These are phyloP conservation scores for Ceratoteleas bidentatus DNA, from an alignment of 1,140 invertebrate genomes.

Conservation along the genomic window DNA sequence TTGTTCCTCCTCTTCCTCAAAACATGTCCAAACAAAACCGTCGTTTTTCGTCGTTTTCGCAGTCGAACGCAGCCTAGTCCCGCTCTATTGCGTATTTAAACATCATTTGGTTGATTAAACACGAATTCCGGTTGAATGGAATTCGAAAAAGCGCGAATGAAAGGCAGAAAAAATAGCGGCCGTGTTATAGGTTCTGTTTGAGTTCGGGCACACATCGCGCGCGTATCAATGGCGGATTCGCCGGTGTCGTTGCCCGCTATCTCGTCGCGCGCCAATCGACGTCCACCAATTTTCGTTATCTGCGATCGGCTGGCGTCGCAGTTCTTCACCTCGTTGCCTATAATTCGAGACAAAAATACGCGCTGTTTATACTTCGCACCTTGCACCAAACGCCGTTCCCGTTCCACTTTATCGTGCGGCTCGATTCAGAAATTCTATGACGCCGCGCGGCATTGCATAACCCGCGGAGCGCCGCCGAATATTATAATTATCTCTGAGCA, in stretches of 20 bases:
- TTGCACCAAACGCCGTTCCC: constrained; percentile 38
- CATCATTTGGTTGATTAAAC: constrained; percentile 53
- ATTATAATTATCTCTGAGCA: constrained; percentile 60
- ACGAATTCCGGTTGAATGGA: constrained; percentile 51
- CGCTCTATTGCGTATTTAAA: constrained; percentile 41
- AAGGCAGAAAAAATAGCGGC: neutral
- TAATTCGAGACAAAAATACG: constrained; percentile 31
- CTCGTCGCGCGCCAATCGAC: constrained; percentile 62
- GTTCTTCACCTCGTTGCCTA: constrained; percentile 37
- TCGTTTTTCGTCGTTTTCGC: too few species aligned
- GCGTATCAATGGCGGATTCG: constrained; percentile 80
- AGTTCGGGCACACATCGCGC: constrained; percentile 43
- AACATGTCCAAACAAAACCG: too few species aligned
- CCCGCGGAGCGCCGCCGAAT: constrained; percentile 48
- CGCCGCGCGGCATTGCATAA: constrained; percentile 43
- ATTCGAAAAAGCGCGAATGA: constrained; percentile 41
- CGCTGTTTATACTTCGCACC: constrained; percentile 44
- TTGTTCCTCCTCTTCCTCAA: too few species aligned
- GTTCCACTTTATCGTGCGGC: constrained; percentile 32
- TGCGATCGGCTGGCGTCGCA: constrained; percentile 36
- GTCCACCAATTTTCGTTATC: constrained; percentile 48
- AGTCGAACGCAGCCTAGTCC: constrained; percentile 12
- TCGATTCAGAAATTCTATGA: constrained; percentile 47
- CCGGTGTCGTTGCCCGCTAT: constrained; percentile 67
- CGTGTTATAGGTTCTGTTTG: constrained; percentile 45